phyloP scores from a whole-genome alignment of 2,113 vertebrate genomes.

The Eublepharis macularius region DNA sequence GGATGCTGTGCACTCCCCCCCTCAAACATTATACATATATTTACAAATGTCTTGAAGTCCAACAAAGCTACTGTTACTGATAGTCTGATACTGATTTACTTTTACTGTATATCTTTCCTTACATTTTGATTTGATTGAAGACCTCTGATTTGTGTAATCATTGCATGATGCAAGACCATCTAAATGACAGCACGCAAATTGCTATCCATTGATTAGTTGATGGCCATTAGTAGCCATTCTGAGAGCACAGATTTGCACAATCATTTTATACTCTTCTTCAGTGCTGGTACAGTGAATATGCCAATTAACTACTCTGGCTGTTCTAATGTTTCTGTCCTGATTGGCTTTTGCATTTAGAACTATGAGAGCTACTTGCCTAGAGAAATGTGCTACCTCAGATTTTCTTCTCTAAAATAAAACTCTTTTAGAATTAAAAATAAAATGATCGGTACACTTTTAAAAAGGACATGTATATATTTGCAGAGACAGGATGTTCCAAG shows the following conservation, averaged over 20 bases:
- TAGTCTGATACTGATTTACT: background rate
- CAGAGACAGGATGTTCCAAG: background rate
- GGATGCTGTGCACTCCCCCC: background rate
- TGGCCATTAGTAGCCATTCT: background rate
- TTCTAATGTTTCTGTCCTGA: slow-evolving; percentile 23
- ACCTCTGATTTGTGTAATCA: slow-evolving; percentile 23
- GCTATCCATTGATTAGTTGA: slow-evolving; percentile 13
- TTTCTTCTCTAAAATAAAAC: background rate
- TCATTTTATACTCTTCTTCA: slow-evolving; percentile 23
- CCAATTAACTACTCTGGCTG: slow-evolving; percentile 35
- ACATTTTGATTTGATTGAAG: slow-evolving; percentile 4
- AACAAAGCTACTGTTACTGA: background rate
- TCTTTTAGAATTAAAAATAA: background rate
- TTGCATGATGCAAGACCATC: slow-evolving; percentile 23
- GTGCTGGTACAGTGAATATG: slow-evolving; percentile 23
- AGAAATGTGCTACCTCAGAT: slow-evolving; percentile 8
- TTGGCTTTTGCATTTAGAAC: slow-evolving; percentile 40
- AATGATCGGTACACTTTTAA: background rate
- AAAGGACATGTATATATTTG: background rate
- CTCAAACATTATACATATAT: background rate
- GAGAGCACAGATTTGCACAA: slow-evolving; percentile 15
- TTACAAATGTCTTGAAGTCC: background rate
- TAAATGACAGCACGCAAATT: slow-evolving; percentile 21
- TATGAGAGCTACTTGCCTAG: slow-evolving; percentile 10
- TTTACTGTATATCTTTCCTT: background rate